A percentile compares a stretch with the other conserved stretches of the same genome.
These are phyloP conservation scores for Drosophila chauvacae DNA, from an alignment of 1,140 invertebrate species.

Conservation along the genomic window DNA sequence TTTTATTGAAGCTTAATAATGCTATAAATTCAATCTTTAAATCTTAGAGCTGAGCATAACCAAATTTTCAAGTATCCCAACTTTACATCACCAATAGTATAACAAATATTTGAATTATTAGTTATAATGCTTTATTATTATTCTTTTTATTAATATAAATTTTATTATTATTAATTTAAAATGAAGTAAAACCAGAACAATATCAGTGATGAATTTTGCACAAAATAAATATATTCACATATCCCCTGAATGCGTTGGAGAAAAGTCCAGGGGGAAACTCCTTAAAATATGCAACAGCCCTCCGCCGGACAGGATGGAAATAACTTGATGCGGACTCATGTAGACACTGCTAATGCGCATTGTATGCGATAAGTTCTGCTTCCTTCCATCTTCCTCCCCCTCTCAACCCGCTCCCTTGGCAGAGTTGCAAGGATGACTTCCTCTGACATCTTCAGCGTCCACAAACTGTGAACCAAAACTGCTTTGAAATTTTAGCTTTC, in stretches of 20 bases:
- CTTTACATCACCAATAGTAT: background rate
- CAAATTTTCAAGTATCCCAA: background rate
- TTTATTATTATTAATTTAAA: too few relatives aligned
- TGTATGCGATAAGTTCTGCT: slow-evolving; percentile 59
- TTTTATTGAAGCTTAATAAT: background rate
- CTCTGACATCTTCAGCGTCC: slow-evolving; percentile 23
- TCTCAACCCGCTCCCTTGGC: background rate
- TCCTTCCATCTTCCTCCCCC: background rate
- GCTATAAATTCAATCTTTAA: background rate
- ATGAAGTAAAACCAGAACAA: background rate
- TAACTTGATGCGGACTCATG: slow-evolving; percentile 56
- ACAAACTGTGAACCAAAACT: slow-evolving; percentile 16
- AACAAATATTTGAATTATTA: background rate
- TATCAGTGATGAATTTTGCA: background rate
- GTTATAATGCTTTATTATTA: background rate
- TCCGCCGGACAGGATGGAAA: slow-evolving; percentile 40
- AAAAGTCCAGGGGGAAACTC: background rate
- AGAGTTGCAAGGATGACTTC: slow-evolving; percentile 16
- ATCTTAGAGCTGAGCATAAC: background rate
- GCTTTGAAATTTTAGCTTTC: background rate
- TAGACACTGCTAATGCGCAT: slow-evolving; percentile 62
- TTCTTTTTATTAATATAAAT: too few relatives aligned
- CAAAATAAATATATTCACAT: background rate
- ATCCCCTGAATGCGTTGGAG: background rate
- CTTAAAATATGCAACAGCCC: slow-evolving; percentile 51